Evolutionary conservation across 2,888 invertebrate genomes (phyloP), one percentile per base, ranked within the genome.

Genomic region (Tenthredo scrophulariae): DNA sequence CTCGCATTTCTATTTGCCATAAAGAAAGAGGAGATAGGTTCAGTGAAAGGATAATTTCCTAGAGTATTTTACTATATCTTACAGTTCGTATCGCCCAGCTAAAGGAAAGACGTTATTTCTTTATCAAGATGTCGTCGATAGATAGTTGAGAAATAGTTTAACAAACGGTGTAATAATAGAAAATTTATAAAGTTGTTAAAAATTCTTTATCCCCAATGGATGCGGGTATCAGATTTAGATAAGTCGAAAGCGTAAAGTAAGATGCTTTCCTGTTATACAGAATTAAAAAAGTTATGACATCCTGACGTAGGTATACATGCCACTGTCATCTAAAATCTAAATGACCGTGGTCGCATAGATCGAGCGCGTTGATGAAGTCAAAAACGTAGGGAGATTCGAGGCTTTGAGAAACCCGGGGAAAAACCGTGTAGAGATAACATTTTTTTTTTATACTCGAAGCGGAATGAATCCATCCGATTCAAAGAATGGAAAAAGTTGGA

Each of bases 271-370:
- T 33, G 77, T 77, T 77, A 50, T 77, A 77, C 77, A 46, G 77
- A 77, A 77, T 77, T 54, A 46, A 77, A 77, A 77, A 54, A 54
- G 77, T 77, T 77, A 77, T 77, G 77, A 33, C 77, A 50, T 29
- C 54, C 77, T 77, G 77, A 77, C n/a, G 6, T 54, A 54, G 54
- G 54, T 54, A 54, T 54, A 54, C 54, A 40, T 77, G 54, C 77
- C 77, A 26, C 18, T 54, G 77, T 77, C 77, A 77, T 54, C 50
- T 77, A 77, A 77, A 77, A 50, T 54, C 37, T n/a, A 54, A 54
- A 54, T 54, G 54, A 54, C 54, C 50, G 26, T 29, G n/a, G 77
- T 77, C 54, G 54, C 54, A 50, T 54, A 77, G 77, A 77, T 77
- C 77, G 15, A 18, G 77, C n/a, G 18, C 50, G 77, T 54, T 50